Evolutionary conservation across 2,113 vertebrate species (phyloP), one percentile per base, ranked within the genome.

Genomic region (Peucedramus taeniatus): DNA sequence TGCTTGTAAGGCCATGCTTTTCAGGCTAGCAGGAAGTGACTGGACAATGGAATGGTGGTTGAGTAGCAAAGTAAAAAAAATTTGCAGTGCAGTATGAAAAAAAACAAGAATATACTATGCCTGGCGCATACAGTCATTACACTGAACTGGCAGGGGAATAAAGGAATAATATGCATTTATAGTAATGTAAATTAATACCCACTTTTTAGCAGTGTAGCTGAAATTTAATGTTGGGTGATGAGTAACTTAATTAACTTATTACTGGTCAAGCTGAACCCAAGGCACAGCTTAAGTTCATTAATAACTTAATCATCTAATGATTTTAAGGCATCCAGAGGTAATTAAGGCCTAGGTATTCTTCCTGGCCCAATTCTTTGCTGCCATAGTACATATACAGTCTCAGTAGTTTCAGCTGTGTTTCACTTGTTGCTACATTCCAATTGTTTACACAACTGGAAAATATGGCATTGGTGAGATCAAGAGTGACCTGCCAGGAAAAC

Each of bases 211-310:
- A 79, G 39, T 45, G 68, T 37, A 81, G 37, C 37, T 90, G 42
- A 80, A 88, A 83, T 76, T 60, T 82, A 84, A 93, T 90, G n/a
- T 65, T 0, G 0, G 17, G 18, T 86, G 93, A 90, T 79, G 44
- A 95, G 45, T 77, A 95, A 84, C 57, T 76, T 91, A 94, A 95
- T 92, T 69, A 95, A 92, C 59, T 59, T 88, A 91, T 56, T 93
- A 95, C 45, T 1, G 5, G 89, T 81, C 78, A 86, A 91, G 64
- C 39, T 77, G 70, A 95, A 93, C 51, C 37, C 20, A 94, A 89
- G 64, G 40, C 37, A 90, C 30, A 66, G 57, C 10, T 80, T 66
- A 96, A 91, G 53, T 93, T 93, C 63, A 93, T 93, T 89, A 90
- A 81, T 79, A 35, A n/a, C 22, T 96, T 96, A 94, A 97, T 94